Evolutionary conservation across 1,140 invertebrate species (phyloP).

Genomic region (Eulimnadia texana): DNA sequence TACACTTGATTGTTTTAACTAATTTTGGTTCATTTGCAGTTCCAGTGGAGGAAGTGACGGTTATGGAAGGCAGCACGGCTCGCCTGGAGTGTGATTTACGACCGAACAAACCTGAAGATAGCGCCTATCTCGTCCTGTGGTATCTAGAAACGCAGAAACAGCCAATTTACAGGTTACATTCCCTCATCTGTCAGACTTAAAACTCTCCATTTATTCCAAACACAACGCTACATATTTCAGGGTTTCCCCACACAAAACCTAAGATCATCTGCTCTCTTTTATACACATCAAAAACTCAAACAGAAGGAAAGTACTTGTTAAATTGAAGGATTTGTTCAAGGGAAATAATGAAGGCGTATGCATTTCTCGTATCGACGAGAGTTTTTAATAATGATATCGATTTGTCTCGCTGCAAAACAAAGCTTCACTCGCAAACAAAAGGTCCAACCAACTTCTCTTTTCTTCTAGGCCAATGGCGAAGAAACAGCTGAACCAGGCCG

Average conservation of each 20-base stretch:
- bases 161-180: slow-evolving; percentile 66
- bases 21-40: slow-evolving; percentile 38
- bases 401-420: no score
- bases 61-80: slow-evolving; percentile 58
- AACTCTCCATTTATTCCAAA: neutral
- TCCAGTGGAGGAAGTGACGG: slow-evolving; percentile 52
- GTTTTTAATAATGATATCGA: no score
- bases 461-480: no score
- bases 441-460: no score
- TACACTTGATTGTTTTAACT: slow-evolving; percentile 6
- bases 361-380: no score
- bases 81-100: slow-evolving; percentile 70
- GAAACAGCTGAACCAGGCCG: no score
- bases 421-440: no score
- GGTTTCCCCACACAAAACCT: neutral
- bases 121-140: slow-evolving; percentile 81
- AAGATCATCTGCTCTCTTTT: neutral
- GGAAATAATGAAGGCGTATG: no score
- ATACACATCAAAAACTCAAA: no score
- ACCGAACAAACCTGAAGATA: slow-evolving; percentile 50
- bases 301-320: neutral
- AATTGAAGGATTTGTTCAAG: neutral
- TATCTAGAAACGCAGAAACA: slow-evolving; percentile 65
- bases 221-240: neutral
- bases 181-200: no score